phyloP scores from a whole-genome alignment of 2,113 vertebrate species.

The Mustela nigripes region DNA sequence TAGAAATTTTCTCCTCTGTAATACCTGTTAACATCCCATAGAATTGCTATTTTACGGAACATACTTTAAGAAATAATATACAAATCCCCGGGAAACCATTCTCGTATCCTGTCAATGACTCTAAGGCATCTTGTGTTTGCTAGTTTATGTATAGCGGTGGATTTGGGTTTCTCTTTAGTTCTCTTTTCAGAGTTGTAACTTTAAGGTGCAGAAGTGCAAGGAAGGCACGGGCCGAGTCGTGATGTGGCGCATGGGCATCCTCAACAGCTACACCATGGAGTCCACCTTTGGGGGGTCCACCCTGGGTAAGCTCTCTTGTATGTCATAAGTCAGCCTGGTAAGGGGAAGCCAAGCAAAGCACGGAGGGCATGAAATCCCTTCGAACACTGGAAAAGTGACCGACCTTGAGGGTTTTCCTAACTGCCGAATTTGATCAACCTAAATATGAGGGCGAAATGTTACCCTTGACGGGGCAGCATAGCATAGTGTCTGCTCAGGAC shows the following conservation, averaged over 20 bases:
- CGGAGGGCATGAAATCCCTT: neutral
- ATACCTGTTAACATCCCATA: neutral
- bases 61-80: neutral
- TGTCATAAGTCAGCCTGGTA: neutral
- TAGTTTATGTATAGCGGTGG: neutral
- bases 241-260: constrained; percentile 95
- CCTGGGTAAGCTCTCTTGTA: constrained; percentile 87
- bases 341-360: neutral
- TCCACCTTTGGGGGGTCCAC: constrained; percentile 94
- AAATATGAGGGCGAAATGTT: neutral
- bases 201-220: constrained; percentile 94
- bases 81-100: neutral
- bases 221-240: constrained; percentile 94
- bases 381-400: neutral
- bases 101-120: neutral
- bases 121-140: neutral
- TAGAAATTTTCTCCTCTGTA: neutral
- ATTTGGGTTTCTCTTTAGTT: constrained; percentile 87
- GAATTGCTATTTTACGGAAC: neutral
- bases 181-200: constrained; percentile 95
- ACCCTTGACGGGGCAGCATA: neutral
- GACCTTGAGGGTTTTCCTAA: neutral
- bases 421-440: neutral
- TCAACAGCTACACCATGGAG: constrained; percentile 97
- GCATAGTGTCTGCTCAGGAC: neutral